These are phyloP conservation scores for Epinotia ramella DNA, from an alignment of 2,888 invertebrate genomes.

Conservation along the genomic window DNA sequence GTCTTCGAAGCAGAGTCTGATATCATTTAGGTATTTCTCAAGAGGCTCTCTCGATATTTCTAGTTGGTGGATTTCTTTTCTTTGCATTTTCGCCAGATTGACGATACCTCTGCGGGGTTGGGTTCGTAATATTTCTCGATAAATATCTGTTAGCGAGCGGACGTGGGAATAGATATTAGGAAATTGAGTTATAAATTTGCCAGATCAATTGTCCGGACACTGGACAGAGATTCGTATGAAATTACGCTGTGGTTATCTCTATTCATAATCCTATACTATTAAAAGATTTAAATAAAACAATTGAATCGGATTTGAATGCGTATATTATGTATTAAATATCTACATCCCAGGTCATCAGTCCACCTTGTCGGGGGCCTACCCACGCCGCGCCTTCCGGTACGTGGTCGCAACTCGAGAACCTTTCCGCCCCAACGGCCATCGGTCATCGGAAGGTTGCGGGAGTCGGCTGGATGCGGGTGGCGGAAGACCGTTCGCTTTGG, in stretches of 20 bases:
- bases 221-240: conserved; percentile 20
- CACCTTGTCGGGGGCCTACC: too few species aligned
- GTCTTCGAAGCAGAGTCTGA: conserved; percentile 15
- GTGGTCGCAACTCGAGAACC: too few species aligned
- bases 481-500: too few species aligned
- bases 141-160: conserved; percentile 14
- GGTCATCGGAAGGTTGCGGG: too few species aligned
- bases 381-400: too few species aligned
- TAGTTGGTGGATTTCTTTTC: conserved; percentile 31
- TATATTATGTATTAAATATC: too few species aligned
- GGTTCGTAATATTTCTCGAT: conserved; percentile 24
- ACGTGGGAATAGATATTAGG: conserved; percentile 13
- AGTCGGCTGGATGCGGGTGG: too few species aligned
- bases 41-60: conserved; percentile 32
- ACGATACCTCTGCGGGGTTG: conserved; percentile 24
- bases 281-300: too few species aligned
- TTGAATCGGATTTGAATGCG: too few species aligned
- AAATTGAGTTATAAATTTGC: conserved; percentile 12
- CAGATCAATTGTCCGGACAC: conserved; percentile 15
- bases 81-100: conserved; percentile 36
- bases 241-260: conserved; percentile 1
- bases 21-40: conserved; percentile 38
- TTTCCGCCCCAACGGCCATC: too few species aligned
- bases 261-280: background rate
- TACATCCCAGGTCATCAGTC: too few species aligned